phyloP scores from a whole-genome alignment of 2,113 vertebrate genomes.

The Plectropomus leopardus region DNA sequence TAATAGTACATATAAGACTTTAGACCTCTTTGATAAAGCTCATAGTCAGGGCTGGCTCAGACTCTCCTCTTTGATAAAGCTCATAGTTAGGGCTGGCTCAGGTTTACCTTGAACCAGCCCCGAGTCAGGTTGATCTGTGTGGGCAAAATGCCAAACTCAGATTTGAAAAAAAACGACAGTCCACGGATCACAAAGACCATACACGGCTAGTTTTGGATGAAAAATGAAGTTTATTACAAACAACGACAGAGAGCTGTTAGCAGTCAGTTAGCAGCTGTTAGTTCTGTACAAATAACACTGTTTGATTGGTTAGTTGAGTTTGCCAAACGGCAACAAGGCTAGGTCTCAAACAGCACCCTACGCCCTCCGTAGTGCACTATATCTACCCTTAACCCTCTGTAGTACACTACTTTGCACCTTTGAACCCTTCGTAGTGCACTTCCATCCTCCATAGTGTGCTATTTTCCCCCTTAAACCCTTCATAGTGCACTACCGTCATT shows the following conservation, averaged over 20 bases:
- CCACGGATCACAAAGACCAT: not conserved
- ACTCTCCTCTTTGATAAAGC: too few relatives aligned
- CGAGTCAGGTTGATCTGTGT: too few relatives aligned
- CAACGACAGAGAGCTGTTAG: slow-evolving; percentile 80
- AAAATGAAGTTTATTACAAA: slow-evolving; percentile 86
- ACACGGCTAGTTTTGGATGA: slow-evolving; percentile 62
- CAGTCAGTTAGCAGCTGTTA: slow-evolving; percentile 80
- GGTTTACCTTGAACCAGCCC: too few relatives aligned
- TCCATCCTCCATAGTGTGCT: not conserved
- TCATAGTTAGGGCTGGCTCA: too few relatives aligned
- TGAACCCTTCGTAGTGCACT: not conserved
- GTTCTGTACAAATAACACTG: slow-evolving; percentile 81
- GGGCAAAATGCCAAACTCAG: too few relatives aligned
- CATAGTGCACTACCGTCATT: not conserved
- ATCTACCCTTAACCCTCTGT: not conserved
- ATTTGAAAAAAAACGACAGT: too few relatives aligned
- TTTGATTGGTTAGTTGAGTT: slow-evolving; percentile 67
- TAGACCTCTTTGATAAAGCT: too few relatives aligned
- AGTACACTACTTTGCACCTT: not conserved
- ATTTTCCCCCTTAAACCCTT: not conserved
- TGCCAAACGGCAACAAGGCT: slow-evolving; percentile 56
- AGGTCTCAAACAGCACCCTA: slow-evolving; percentile 71
- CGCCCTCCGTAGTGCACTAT: slow-evolving; percentile 41
- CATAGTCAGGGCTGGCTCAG: too few relatives aligned
- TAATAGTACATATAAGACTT: too few relatives aligned